Conservation (phyloP, 2,888 invertebrate genomes). For the Parasteatoda lunata region DNA sequence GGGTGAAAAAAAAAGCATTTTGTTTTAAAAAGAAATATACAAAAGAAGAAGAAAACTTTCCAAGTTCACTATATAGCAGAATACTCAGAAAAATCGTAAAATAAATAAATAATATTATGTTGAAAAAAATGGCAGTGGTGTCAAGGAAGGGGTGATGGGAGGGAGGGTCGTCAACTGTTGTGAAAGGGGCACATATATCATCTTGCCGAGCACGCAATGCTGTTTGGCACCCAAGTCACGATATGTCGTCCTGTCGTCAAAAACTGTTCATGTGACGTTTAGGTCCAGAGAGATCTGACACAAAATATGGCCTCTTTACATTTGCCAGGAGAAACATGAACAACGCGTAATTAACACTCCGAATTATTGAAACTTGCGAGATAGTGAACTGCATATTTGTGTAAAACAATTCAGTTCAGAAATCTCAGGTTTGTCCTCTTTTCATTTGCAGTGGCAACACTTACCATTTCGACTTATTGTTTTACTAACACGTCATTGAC, state of each 20-base stretch:
- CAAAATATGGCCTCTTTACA: conserved; percentile 29
- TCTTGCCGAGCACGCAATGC: conserved; percentile 49
- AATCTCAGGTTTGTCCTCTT: no score
- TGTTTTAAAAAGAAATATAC: conserved; percentile 33
- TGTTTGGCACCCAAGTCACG: conserved; percentile 57
- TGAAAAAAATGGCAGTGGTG: conserved; percentile 11
- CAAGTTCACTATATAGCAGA: conserved; percentile 36
- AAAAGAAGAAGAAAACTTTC: conserved; percentile 44
- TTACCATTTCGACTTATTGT: no score
- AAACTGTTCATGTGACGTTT: conserved; percentile 46
- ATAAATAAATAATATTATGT: conserved; percentile 25
- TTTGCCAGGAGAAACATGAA: background rate
- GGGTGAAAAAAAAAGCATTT: background rate
- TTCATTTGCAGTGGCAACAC: no score
- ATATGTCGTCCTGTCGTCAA: conserved; percentile 61
- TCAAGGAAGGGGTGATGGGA: conserved; percentile 9
- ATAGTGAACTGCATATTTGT: no score
- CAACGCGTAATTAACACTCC: background rate
- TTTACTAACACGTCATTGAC: no score
- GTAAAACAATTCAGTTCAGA: no score
- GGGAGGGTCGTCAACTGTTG: conserved; percentile 35
- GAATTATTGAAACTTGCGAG: no score
- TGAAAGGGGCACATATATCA: conserved; percentile 55
- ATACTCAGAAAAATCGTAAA: conserved; percentile 14
- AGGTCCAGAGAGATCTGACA: conserved; percentile 1